A percentile compares a stretch with the other conserved stretches of the same genome.
phyloP scores from a whole-genome alignment of 1,140 invertebrate species.

The Procambarus clarkii region DNA sequence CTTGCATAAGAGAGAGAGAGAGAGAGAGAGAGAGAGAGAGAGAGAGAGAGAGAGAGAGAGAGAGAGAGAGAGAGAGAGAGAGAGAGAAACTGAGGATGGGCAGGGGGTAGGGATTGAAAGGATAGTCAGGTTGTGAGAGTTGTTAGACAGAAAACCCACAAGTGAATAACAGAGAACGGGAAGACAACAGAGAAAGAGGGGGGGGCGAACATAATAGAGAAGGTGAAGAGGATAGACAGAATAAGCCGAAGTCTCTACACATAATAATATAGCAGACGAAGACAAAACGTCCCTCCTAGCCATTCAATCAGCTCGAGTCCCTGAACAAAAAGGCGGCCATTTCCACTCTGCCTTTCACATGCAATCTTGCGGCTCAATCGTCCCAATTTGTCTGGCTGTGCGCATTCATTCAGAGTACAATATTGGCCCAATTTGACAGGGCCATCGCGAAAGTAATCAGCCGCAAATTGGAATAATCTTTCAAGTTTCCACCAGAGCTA shows the following conservation, averaged over 20 bases:
- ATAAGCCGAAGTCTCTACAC: neutral
- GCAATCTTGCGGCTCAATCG: slow-evolving; percentile 39
- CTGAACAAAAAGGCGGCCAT: slow-evolving; percentile 5
- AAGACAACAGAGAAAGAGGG: neutral
- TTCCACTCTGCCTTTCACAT: slow-evolving; percentile 43
- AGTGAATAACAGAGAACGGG: neutral
- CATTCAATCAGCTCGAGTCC: slow-evolving; percentile 14
- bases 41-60: neutral
- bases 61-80: neutral
- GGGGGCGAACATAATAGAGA: neutral
- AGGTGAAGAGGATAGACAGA: neutral
- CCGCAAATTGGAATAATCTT: slow-evolving; percentile 51
- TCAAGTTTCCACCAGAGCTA: slow-evolving; percentile 30
- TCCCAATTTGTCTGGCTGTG: slow-evolving; percentile 9
- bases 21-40: neutral
- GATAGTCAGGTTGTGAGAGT: too few species aligned
- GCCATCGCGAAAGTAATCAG: slow-evolving; percentile 45
- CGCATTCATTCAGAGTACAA: slow-evolving; percentile 40
- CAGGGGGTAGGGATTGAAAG: too few species aligned
- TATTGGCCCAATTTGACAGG: slow-evolving; percentile 49
- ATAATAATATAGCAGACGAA: neutral
- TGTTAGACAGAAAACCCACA: neutral
- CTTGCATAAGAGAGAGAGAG: neutral
- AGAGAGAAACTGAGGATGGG: neutral
- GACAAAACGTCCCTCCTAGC: neutral